Evolutionary conservation across 2,113 vertebrate genomes (phyloP).

Genomic region (Hassar affinis): DNA sequence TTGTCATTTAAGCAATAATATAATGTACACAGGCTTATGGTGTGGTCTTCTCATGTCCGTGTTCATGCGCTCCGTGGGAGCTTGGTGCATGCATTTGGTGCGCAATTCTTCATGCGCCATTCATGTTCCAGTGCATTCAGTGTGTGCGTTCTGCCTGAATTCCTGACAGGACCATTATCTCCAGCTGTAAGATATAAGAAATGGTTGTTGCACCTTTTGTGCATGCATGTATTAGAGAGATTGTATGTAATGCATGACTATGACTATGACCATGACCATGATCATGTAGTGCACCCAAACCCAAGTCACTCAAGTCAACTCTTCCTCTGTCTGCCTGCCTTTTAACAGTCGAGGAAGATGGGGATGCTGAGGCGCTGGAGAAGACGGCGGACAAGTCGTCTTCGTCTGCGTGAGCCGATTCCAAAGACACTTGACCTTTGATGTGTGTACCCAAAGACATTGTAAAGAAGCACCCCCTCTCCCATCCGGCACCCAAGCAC

Average conservation of each 20-base stretch:
- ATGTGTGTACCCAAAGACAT: constrained; percentile 77
- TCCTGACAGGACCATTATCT: neutral
- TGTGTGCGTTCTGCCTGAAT: neutral
- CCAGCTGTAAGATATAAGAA: neutral
- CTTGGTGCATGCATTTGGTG: neutral
- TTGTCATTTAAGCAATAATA: neutral
- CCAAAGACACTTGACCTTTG: constrained; percentile 69
- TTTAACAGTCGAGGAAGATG: constrained; percentile 75
- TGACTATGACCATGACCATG: too few species aligned
- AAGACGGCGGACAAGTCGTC: constrained; percentile 74
- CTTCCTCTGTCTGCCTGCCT: constrained; percentile 51
- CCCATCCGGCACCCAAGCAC: constrained; percentile 74
- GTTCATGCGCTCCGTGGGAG: neutral
- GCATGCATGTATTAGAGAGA: neutral
- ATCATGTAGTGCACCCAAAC: constrained; percentile 12
- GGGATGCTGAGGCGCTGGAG: constrained; percentile 67
- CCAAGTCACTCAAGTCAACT: constrained; percentile 58
- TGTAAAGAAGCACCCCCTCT: constrained; percentile 75
- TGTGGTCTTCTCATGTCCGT: neutral
- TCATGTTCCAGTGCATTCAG: neutral
- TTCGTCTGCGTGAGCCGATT: constrained; percentile 66
- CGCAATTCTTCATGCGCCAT: constrained; percentile 36
- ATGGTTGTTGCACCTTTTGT: neutral
- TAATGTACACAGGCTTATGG: neutral
- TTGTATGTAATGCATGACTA: neutral